phyloP scores from a whole-genome alignment of 2,113 vertebrate species.

The Oreochromis niloticus region DNA sequence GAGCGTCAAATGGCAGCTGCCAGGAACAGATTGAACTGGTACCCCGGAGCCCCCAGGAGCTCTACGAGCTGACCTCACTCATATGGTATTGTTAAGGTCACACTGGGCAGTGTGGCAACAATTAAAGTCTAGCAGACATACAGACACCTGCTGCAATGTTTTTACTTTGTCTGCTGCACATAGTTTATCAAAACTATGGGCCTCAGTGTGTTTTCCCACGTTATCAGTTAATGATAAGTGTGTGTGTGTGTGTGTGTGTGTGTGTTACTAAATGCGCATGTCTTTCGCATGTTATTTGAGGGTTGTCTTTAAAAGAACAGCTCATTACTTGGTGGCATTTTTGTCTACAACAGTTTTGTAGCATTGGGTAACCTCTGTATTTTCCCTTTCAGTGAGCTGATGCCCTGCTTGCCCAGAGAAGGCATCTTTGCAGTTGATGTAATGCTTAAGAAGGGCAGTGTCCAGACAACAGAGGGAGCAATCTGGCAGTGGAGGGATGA shows the following conservation, averaged over 20 bases:
- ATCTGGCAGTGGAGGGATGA: constrained; percentile 99
- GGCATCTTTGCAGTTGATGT: constrained; percentile 98
- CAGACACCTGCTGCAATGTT: neutral
- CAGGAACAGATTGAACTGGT: constrained; percentile 98
- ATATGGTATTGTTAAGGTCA: constrained; percentile 81
- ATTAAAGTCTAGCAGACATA: neutral
- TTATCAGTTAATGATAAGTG: neutral
- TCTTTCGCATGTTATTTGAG: neutral
- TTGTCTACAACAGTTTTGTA: neutral
- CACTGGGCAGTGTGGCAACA: neutral
- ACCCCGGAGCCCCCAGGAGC: constrained; percentile 94
- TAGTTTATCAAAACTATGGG: neutral
- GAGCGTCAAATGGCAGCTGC: constrained; percentile 94
- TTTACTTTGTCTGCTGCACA: neutral
- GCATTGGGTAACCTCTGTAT: neutral
- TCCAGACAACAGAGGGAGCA: constrained; percentile 93
- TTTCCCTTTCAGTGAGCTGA: constrained; percentile 82
- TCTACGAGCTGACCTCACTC: constrained; percentile 96
- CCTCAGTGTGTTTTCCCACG: neutral
- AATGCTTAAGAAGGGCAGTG: constrained; percentile 97
- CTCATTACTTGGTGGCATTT: neutral
- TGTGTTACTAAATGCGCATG: neutral
- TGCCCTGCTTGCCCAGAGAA: constrained; percentile 98
- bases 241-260: neutral
- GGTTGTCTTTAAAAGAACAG: neutral